A percentile compares a stretch with the other conserved stretches of the same genome.
Conservation (phyloP, 2,888 invertebrate species). For the Caenorhabditis becei region DNA sequence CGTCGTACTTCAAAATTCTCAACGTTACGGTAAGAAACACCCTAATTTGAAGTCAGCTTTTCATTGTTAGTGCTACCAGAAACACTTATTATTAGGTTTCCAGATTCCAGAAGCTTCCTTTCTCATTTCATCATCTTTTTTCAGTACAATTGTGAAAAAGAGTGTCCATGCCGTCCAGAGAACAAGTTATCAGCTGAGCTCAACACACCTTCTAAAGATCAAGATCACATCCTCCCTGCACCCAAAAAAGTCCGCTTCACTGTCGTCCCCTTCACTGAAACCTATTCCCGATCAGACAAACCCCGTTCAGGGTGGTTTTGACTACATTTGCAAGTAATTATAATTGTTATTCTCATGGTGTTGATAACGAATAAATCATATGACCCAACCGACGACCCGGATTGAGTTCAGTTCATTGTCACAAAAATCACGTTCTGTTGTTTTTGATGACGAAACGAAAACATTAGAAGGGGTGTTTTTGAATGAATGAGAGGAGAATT, state of each 20-base stretch:
- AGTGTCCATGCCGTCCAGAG: slow-evolving; percentile 51
- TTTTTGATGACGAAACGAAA: not conserved
- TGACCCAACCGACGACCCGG: slow-evolving; percentile 10
- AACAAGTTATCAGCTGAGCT: slow-evolving; percentile 33
- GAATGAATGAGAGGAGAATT: not conserved
- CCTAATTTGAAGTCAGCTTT: no score
- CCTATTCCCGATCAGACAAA: slow-evolving; percentile 14
- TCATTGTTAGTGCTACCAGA: no score
- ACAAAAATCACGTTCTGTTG: slow-evolving; percentile 19
- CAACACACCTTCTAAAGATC: not conserved
- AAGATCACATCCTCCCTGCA: not conserved
- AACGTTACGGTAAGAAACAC: slow-evolving; percentile 48
- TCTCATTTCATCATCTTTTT: not conserved
- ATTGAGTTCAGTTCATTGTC: slow-evolving; percentile 28
- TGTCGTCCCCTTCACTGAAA: slow-evolving; percentile 43
- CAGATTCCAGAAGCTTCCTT: not conserved
- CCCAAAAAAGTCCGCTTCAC: slow-evolving; percentile 50
- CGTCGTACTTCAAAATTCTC: slow-evolving; percentile 53
- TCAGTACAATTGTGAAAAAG: slow-evolving; percentile 55
- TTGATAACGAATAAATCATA: slow-evolving; percentile 51
- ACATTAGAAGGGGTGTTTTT: not conserved
- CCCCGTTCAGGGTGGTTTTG: slow-evolving; percentile 51
- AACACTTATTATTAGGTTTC: not conserved
- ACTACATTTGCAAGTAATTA: slow-evolving; percentile 35
- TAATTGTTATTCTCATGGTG: slow-evolving; percentile 46